Evolutionary conservation across 2,888 invertebrate species (phyloP).

Genomic region (Drosophila setosimentum): DNA sequence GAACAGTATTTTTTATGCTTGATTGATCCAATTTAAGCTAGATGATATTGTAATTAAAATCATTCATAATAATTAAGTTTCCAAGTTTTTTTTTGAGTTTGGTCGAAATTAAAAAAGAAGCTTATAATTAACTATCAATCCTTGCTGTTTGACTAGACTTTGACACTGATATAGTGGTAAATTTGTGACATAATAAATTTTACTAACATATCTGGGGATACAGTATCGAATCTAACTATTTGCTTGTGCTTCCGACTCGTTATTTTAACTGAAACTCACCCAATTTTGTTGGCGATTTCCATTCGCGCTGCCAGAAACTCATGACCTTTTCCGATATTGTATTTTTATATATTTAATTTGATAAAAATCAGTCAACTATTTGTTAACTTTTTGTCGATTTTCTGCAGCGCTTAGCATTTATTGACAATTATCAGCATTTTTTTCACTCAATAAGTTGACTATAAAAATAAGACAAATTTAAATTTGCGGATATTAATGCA

Average conservation of each 20-base stretch:
- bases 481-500: slow-evolving; percentile 18
- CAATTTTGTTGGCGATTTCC: slow-evolving; percentile 36
- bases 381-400: slow-evolving; percentile 14
- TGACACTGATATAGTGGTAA: neutral
- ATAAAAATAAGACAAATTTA: slow-evolving; percentile 1
- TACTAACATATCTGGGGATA: neutral
- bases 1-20: neutral
- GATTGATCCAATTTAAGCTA: neutral
- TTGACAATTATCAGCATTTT: slow-evolving; percentile 41
- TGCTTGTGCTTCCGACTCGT: neutral
- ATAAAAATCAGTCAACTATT: slow-evolving; percentile 16
- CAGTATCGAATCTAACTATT: neutral
- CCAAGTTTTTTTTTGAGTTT: neutral
- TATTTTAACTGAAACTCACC: slow-evolving; percentile 52
- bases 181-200: neutral
- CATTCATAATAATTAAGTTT: neutral
- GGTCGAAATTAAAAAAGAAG: neutral
- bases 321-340: slow-evolving; percentile 24
- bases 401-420: slow-evolving; percentile 30
- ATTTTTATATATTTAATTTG: slow-evolving; percentile 23
- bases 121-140: neutral
- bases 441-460: slow-evolving; percentile 8
- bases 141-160: neutral
- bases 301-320: slow-evolving; percentile 17
- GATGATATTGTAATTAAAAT: neutral